A percentile compares a stretch with the other conserved stretches of the same genome.
Conservation (phyloP, 2,888 invertebrate species). For the Labia minor region DNA sequence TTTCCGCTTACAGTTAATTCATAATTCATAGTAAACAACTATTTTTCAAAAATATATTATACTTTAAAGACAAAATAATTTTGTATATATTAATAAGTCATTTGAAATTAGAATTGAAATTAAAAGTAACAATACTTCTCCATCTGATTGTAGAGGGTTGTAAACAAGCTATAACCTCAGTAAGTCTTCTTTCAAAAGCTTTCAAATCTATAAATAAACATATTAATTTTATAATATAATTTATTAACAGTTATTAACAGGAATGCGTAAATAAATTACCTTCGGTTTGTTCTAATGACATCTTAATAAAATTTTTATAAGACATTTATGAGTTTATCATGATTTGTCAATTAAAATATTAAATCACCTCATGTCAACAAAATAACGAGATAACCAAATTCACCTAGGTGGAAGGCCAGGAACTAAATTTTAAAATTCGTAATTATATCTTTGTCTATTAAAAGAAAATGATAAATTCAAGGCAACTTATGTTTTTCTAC, state of each 20-base stretch:
- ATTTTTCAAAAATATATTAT: no score
- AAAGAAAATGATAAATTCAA: no score
- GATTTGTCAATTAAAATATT: no score
- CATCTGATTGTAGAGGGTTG: constrained; percentile 91
- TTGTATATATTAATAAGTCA: not conserved
- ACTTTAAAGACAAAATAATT: not conserved
- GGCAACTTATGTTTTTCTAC: no score
- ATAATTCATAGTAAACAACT: no score
- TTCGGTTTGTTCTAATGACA: constrained; percentile 83
- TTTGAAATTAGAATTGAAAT: constrained; percentile 17
- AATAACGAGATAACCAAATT: no score
- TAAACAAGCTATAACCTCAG: constrained; percentile 92
- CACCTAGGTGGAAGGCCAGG: no score
- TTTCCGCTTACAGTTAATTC: no score
- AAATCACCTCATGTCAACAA: no score
- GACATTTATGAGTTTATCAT: not conserved
- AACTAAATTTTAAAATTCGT: no score
- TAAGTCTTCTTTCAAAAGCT: constrained; percentile 91
- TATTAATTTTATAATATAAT: not conserved
- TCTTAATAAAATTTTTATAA: constrained; percentile 32
- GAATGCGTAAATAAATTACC: constrained; percentile 50
- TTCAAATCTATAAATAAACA: constrained; percentile 64
- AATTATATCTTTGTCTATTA: no score
- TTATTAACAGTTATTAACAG: constrained; percentile 17
- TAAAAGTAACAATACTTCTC: constrained; percentile 76